Percentiles rank a stretch among this genome's conserved stretches.
Conservation (phyloP, 2,797 vertebrate genomes). For the Squalus acanthias region DNA sequence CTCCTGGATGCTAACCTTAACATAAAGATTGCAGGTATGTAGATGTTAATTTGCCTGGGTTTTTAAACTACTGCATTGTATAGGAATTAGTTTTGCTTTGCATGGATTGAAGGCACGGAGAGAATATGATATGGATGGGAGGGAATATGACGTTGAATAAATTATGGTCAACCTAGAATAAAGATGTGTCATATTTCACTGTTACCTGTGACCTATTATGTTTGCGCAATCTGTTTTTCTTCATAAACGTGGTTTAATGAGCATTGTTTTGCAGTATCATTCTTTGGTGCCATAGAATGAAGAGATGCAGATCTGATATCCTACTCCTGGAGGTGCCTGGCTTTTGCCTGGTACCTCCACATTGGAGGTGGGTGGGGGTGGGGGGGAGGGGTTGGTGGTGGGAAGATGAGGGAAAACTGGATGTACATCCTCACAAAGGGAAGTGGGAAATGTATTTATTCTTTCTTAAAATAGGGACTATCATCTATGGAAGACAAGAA, state of each 20-base stretch:
- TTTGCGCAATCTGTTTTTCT: not conserved
- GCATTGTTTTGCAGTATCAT: not conserved
- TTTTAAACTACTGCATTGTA: not conserved
- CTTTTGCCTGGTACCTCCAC: not conserved
- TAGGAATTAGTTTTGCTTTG: not conserved
- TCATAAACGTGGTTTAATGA: not conserved
- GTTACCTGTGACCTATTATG: not conserved
- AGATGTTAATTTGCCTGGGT: not conserved
- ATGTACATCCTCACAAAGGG: not conserved
- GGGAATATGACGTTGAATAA: not conserved
- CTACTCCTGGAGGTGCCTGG: not conserved
- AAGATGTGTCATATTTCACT: not conserved
- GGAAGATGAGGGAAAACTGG: not conserved
- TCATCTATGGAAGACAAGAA: not conserved
- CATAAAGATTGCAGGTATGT: conserved; percentile 92
- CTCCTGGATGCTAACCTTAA: conserved; percentile 97
- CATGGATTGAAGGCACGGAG: not conserved
- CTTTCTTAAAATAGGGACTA: not conserved
- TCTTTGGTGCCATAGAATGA: not conserved
- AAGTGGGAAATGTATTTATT: not conserved
- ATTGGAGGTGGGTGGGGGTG: not conserved
- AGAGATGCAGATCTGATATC: not conserved
- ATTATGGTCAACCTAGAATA: not conserved
- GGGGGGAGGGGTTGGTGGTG: no score
- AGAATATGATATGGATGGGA: not conserved